Evolutionary conservation across 1,140 invertebrate genomes (phyloP).

Genomic region (Amphibalanus amphitrite): DNA sequence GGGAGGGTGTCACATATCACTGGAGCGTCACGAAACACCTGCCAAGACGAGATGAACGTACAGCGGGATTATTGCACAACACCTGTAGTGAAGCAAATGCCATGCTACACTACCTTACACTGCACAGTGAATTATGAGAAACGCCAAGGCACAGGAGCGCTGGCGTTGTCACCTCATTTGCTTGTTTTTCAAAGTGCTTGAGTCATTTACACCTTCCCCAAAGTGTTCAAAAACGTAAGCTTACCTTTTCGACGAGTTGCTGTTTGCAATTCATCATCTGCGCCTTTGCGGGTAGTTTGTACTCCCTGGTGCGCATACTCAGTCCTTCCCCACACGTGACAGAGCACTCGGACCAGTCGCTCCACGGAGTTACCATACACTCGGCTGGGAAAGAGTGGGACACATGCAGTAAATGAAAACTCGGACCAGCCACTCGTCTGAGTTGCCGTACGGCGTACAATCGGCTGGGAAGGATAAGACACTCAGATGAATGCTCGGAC

Average conservation of each 20-base stretch:
- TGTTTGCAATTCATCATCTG: conserved; percentile 54
- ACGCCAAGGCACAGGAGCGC: too few species aligned
- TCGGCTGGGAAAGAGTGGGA: conserved; percentile 36
- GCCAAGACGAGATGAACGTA: not conserved
- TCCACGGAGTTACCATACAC: conserved; percentile 55
- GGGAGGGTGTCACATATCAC: not conserved
- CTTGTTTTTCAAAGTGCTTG: not conserved
- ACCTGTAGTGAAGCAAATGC: not conserved
- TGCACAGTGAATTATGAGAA: too few species aligned
- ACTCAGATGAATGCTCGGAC: too few species aligned
- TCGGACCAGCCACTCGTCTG: too few species aligned
- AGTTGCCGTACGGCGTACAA: too few species aligned
- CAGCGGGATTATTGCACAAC: not conserved
- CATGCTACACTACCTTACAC: not conserved
- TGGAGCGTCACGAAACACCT: not conserved
- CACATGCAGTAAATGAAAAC: too few species aligned
- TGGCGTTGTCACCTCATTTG: not conserved
- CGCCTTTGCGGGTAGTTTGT: conserved; percentile 56
- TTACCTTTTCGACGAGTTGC: conserved; percentile 60
- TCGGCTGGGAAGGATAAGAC: too few species aligned
- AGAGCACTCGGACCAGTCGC: conserved; percentile 58
- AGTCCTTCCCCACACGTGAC: conserved; percentile 76
- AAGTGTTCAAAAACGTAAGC: conserved; percentile 11
- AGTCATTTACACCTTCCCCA: conserved; percentile 9
- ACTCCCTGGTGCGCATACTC: conserved; percentile 56